phyloP scores from a whole-genome alignment of 2,888 invertebrate species.

The Automeris io region DNA sequence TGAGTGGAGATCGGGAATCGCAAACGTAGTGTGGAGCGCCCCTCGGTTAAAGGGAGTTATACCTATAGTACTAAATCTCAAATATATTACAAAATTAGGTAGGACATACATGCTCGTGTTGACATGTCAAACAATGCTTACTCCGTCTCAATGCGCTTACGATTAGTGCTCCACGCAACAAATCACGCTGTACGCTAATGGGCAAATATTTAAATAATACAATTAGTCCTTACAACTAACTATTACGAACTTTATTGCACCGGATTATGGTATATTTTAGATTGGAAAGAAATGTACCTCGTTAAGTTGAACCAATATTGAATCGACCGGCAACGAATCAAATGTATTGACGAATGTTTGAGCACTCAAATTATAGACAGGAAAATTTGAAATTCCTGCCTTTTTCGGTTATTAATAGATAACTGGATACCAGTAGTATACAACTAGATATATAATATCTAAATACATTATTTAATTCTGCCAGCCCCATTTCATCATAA shows the following conservation, averaged over 20 bases:
- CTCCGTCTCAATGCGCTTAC: constrained; percentile 6
- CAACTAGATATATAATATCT: too few species aligned
- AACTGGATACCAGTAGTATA: too few species aligned
- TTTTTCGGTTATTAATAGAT: too few species aligned
- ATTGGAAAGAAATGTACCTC: constrained; percentile 30
- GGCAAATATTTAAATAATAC: constrained; percentile 57
- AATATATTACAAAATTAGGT: too few species aligned
- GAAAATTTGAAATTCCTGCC: too few species aligned
- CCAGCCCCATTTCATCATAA: too few species aligned
- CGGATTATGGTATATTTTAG: constrained; percentile 6
- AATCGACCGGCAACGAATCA: constrained; percentile 38
- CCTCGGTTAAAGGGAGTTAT: too few species aligned
- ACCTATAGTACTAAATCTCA: too few species aligned
- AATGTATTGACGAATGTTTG: constrained; percentile 60
- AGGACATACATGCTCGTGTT: neutral
- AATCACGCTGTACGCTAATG: constrained; percentile 31
- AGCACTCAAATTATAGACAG: constrained; percentile 19
- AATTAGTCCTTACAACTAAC: constrained; percentile 30
- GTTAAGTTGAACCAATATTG: constrained; percentile 62
- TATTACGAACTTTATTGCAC: constrained; percentile 5
- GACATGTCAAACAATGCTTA: constrained; percentile 3
- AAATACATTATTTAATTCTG: too few species aligned
- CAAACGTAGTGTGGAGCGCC: too few species aligned
- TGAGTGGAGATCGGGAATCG: too few species aligned
- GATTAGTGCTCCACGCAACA: constrained; percentile 1